A percentile compares a stretch with the other conserved stretches of the same genome.
Evolutionary conservation across 2,888 invertebrate species (phyloP).

Genomic region (Panzeria rudis): DNA sequence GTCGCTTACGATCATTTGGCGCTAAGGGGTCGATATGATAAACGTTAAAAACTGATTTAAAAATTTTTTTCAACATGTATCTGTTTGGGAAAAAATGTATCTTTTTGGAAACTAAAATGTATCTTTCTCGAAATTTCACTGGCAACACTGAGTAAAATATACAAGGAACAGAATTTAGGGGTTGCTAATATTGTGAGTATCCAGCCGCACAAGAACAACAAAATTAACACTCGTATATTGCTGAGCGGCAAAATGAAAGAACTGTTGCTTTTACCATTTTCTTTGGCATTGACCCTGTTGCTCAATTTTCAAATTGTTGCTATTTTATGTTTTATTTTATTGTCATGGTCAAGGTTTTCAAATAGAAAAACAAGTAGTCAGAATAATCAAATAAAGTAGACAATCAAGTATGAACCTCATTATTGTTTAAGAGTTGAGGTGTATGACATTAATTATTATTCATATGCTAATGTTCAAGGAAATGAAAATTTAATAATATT

Average conservation of each 20-base stretch:
- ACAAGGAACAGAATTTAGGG: background rate
- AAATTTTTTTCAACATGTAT: too few species aligned
- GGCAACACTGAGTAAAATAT: background rate
- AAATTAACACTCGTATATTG: background rate
- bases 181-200: slow-evolving; percentile 1
- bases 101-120: too few species aligned
- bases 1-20: too few species aligned
- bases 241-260: slow-evolving; percentile 4
- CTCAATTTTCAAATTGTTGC: slow-evolving; percentile 6
- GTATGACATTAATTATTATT: background rate
- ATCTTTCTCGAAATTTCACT: too few species aligned
- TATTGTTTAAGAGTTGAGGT: background rate
- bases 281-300: slow-evolving; percentile 56
- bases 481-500: too few species aligned
- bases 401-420: background rate
- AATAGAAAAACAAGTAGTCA: background rate
- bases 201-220: background rate
- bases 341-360: slow-evolving; percentile 55
- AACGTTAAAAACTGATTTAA: too few species aligned
- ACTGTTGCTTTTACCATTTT: slow-evolving; percentile 48
- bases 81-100: too few species aligned
- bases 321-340: background rate
- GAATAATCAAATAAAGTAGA: background rate
- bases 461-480: background rate
- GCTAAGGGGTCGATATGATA: too few species aligned